phyloP scores from a whole-genome alignment of 2,888 invertebrate genomes.

The Arctia plantaginis region DNA sequence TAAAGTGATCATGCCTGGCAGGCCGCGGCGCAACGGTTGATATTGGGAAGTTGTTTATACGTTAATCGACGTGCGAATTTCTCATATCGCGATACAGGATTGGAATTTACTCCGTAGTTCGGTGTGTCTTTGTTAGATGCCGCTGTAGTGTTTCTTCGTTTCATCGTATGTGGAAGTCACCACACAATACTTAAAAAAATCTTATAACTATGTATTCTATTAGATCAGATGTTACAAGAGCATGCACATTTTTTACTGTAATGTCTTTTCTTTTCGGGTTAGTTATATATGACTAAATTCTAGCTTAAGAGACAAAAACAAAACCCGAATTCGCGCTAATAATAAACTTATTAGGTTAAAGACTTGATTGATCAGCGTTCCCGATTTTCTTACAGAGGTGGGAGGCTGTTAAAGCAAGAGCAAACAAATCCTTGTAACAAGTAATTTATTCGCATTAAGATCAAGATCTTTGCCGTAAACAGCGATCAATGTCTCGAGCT shows the following conservation, averaged over 20 bases:
- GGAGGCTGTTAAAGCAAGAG: constrained; percentile 18
- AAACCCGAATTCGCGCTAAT: constrained; percentile 35
- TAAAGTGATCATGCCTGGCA: too few relatives aligned
- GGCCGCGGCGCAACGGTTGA: too few relatives aligned
- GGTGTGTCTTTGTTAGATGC: too few relatives aligned
- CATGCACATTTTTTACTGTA: not conserved
- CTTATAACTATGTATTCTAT: too few relatives aligned
- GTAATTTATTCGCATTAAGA: constrained; percentile 62
- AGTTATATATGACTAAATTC: too few relatives aligned
- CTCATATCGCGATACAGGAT: too few relatives aligned
- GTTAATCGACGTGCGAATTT: too few relatives aligned
- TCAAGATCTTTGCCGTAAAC: constrained; percentile 58
- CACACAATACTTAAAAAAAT: too few relatives aligned
- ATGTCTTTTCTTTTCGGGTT: not conserved
- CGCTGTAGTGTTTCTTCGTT: too few relatives aligned
- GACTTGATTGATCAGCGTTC: constrained; percentile 53
- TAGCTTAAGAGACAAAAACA: constrained; percentile 31
- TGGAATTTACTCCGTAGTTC: too few relatives aligned
- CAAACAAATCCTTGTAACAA: constrained; percentile 53
- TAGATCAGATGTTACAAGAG: not conserved
- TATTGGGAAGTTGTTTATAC: too few relatives aligned
- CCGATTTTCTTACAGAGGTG: constrained; percentile 35
- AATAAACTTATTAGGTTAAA: constrained; percentile 54
- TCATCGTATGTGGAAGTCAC: too few relatives aligned
- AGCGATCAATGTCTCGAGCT: constrained; percentile 54